These are phyloP conservation scores for Melinaea menophilus DNA, from an alignment of 2,888 invertebrate species.

Conservation along the genomic window DNA sequence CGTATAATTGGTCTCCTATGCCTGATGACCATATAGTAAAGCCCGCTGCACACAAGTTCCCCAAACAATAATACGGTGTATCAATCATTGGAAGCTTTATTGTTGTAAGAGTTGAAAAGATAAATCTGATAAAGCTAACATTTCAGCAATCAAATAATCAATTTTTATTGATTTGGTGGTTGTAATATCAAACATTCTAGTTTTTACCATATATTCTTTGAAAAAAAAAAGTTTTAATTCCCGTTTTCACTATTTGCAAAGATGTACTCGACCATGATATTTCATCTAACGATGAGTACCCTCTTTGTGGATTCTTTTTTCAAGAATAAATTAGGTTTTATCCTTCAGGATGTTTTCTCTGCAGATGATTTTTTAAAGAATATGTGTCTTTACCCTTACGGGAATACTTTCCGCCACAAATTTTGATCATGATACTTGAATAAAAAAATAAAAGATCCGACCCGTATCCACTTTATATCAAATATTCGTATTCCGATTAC, in stretches of 20 bases:
- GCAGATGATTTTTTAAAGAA: constrained; percentile 14
- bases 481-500: not conserved
- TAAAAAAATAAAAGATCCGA: not conserved
- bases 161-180: constrained; percentile 15
- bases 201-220: constrained; percentile 17
- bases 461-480: not conserved
- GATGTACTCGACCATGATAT: constrained; percentile 14
- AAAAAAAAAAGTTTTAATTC: constrained; percentile 12
- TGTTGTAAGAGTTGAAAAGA: constrained; percentile 20
- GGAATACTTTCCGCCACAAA: constrained; percentile 16
- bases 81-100: constrained; percentile 20
- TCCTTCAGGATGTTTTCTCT: constrained; percentile 7
- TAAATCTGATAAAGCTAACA: constrained; percentile 20
- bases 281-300: constrained; percentile 8
- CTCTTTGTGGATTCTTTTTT: constrained; percentile 11
- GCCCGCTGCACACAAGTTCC: constrained; percentile 12
- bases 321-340: constrained; percentile 2
- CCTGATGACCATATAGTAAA: not conserved
- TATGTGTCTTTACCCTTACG: constrained; percentile 13
- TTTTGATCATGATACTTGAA: constrained; percentile 9
- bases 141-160: constrained; percentile 18
- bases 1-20: too few relatives aligned
- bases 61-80: constrained; percentile 18
- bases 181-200: constrained; percentile 17
- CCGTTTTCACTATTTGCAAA: constrained; percentile 14